Evolutionary conservation across 2,113 vertebrate genomes (phyloP), one percentile per base, ranked within the genome.

Genomic region (Podarcis muralis): DNA sequence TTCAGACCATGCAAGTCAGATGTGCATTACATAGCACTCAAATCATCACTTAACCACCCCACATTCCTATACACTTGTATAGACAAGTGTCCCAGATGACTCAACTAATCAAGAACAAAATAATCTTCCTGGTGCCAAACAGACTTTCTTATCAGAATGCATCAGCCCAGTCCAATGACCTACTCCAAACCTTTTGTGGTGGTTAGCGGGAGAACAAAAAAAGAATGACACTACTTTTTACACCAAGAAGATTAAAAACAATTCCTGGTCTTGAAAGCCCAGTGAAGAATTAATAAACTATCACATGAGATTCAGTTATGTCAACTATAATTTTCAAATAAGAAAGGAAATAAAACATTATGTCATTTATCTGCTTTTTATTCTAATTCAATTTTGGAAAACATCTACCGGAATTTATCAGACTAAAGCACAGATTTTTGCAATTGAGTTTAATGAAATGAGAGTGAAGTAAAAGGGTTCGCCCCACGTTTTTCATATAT

Each of bases 361-460:
- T 35, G 20, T 85, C 88, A 65, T 87, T 35, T 48, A 66, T n/a
- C 48, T 15, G 13, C 59, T 84, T 74, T 57, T 89, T 6, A 71
- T 83, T 43, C 83, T 27, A 87, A 91, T 3, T 66, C 82, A 30
- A 5, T 76, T 92, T 69, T 90, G 66, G 16, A 5, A 91, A 89
- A 74, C 4, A 82, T 83, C 12, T 69, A 25, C 53, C 86, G 75
- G 32, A 35, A 89, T 87, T 91, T 92, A 88, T 87, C 83, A 88
- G 43, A 15, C 76, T 89, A 90, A 94, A 83, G 9, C 0, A 48
- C 1, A 4, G 25, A n/a, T 1, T 90, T 91, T 68, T 71, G 16
- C 74, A 77, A 37, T 16, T 30, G 81, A 75, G 86, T 72, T 25
- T 53, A 40, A 32, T 87, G 86, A 69, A 80, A 71, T 53, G 18